Conservation (phyloP, 2,113 vertebrate genomes). For the Dryoscopus gambensis region DNA sequence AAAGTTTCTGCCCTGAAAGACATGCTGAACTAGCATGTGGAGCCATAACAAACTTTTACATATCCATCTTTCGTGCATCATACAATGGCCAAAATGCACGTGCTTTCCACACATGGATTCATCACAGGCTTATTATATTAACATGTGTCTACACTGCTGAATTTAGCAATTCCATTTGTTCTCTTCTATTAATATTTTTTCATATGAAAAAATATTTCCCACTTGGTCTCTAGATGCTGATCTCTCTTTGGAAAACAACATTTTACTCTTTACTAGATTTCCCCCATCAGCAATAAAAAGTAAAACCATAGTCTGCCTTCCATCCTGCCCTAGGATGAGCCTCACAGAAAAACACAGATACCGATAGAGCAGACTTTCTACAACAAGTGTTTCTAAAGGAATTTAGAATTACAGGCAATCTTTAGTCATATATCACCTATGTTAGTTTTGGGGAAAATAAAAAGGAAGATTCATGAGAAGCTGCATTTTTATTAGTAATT, state of each 20-base stretch:
- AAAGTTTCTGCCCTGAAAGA: not conserved
- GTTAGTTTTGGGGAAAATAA: not conserved
- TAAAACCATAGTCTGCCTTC: not conserved
- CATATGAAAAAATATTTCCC: not conserved
- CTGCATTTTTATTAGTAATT: not conserved
- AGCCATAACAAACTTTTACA: not conserved
- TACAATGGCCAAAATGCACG: accelerated
- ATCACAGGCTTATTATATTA: not conserved
- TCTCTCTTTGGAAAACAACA: not conserved
- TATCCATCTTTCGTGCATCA: not conserved
- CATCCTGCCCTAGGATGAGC: not conserved
- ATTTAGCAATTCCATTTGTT: not conserved
- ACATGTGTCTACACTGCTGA: not conserved
- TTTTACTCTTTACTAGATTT: not conserved
- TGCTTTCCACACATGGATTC: not conserved
- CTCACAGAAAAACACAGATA: not conserved
- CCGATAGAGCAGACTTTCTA: not conserved
- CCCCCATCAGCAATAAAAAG: not conserved
- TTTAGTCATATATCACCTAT: not conserved
- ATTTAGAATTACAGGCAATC: not conserved
- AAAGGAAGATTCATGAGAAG: not conserved
- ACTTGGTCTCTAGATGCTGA: not conserved
- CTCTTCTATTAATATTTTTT: not conserved
- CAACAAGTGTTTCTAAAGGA: not conserved
- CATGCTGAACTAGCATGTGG: not conserved